Evolutionary conservation across 2,888 invertebrate species (phyloP), one percentile per base, ranked within the genome.

Genomic region (Polymixis flavicincta): DNA sequence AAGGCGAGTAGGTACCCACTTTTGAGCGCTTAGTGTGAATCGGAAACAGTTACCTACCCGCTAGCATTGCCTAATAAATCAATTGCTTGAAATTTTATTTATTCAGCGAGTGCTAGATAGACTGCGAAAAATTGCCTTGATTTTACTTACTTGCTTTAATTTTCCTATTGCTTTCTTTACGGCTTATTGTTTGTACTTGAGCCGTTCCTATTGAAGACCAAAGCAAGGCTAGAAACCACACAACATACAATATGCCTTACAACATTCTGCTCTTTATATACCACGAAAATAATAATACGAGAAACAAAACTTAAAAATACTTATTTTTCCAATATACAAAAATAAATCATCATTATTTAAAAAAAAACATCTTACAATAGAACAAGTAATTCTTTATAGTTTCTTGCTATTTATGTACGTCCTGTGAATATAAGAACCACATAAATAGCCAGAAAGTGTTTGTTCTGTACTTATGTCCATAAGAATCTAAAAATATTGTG

Each of bases 121-220:
- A 32, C 17, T 71, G 25, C 14, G 14, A 59, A 70, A 3, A 60
- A 37, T 48, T 37, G 0, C n/a, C 45, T 2, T 61, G 25, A 45
- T 50, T 48, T 81, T 63, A 82, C 82, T 77, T 57, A 52, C 76
- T 57, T 82, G 63, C 76, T 82, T 76, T n/a, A 57, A 32, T 37
- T 57, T 64, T 37, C 25, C 13, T 37, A 22, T 75, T 63, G 75
- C 48, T 82, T 74, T 81, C 1, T 25, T 32, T 9, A 50, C n/a
- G n/a, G n/a, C 17, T 42, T 19, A 55, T 50, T 63, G 42, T 50
- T 76, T 57, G 25, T 32, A 76, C 52, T 45, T 52, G 6, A n/a
- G 25, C 52, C 5, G 9, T 28, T 37, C 45, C 57, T 77, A 48
- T 76, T 64, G 50, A 59, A 37, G 32, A 57, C 55, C 37, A 63